phyloP scores from a whole-genome alignment of 2,888 invertebrate genomes.

The Dryadula phaetusa region DNA sequence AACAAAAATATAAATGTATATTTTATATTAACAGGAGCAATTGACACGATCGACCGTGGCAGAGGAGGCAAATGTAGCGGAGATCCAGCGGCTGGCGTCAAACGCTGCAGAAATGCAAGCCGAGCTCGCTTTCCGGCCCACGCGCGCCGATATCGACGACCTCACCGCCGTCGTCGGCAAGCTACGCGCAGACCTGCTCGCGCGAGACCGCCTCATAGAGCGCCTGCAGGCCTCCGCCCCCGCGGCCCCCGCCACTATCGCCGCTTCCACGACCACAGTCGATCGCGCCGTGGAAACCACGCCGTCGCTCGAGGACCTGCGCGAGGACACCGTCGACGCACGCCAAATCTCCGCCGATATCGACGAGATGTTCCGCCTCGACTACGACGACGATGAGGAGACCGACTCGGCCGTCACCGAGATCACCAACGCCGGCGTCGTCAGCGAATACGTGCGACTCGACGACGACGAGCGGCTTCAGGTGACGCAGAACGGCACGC shows the following conservation, averaged over 20 bases:
- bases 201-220: constrained; percentile 54
- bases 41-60: constrained; percentile 74
- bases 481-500: constrained; percentile 78
- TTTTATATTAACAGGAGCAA: constrained; percentile 61
- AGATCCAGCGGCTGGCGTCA: constrained; percentile 82
- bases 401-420: constrained; percentile 72
- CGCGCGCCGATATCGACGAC: constrained; percentile 83
- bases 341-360: constrained; percentile 74
- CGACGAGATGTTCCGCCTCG: constrained; percentile 78
- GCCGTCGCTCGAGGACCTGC: constrained; percentile 55
- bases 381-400: constrained; percentile 76
- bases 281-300: constrained; percentile 52
- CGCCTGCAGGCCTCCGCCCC: constrained; percentile 51
- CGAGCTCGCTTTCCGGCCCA: constrained; percentile 84
- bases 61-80: constrained; percentile 83
- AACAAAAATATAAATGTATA: not conserved
- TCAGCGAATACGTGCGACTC: constrained; percentile 59
- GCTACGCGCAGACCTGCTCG: constrained; percentile 63
- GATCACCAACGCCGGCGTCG: constrained; percentile 52
- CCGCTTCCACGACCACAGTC: constrained; percentile 48
- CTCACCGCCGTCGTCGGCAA: constrained; percentile 73
- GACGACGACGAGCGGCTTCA: constrained; percentile 61
- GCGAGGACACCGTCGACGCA: constrained; percentile 56
- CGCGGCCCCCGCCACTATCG: constrained; percentile 45
- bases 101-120: constrained; percentile 81